These are phyloP conservation scores for Suillia variegata DNA, from an alignment of 2,888 invertebrate genomes.

Conservation along the genomic window DNA sequence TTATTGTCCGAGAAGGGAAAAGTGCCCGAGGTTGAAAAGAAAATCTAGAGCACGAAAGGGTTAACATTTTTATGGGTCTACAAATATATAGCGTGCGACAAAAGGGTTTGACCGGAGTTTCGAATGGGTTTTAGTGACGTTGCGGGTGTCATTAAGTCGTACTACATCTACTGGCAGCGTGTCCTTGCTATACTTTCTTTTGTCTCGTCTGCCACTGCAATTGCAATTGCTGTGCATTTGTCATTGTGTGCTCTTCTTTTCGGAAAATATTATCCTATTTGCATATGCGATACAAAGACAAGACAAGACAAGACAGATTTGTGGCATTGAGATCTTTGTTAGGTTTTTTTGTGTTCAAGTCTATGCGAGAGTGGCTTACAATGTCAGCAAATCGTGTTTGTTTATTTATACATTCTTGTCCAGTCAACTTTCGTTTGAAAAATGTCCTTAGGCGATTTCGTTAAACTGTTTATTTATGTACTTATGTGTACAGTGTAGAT, in stretches of 20 bases:
- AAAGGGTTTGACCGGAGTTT: not conserved
- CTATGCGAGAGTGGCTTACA: not conserved
- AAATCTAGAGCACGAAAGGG: conserved; percentile 15
- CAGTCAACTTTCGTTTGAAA: too few relatives aligned
- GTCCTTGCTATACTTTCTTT: conserved; percentile 14
- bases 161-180: not conserved
- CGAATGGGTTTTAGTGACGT: conserved; percentile 5
- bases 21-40: not conserved
- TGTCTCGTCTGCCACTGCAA: not conserved
- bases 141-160: conserved; percentile 6
- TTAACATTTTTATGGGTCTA: not conserved
- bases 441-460: too few relatives aligned
- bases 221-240: too few relatives aligned
- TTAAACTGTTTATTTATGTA: too few relatives aligned
- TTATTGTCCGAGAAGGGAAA: too few relatives aligned
- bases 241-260: too few relatives aligned
- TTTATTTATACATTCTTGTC: not conserved
- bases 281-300: too few relatives aligned
- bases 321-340: too few relatives aligned
- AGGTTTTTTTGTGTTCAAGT: too few relatives aligned
- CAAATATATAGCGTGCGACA: not conserved
- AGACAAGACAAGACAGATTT: too few relatives aligned
- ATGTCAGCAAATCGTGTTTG: conserved; percentile 1
- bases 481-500: too few relatives aligned
- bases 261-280: not conserved